phyloP scores from a whole-genome alignment of 2,113 vertebrate species.

The Misgurnus mizolepis region DNA sequence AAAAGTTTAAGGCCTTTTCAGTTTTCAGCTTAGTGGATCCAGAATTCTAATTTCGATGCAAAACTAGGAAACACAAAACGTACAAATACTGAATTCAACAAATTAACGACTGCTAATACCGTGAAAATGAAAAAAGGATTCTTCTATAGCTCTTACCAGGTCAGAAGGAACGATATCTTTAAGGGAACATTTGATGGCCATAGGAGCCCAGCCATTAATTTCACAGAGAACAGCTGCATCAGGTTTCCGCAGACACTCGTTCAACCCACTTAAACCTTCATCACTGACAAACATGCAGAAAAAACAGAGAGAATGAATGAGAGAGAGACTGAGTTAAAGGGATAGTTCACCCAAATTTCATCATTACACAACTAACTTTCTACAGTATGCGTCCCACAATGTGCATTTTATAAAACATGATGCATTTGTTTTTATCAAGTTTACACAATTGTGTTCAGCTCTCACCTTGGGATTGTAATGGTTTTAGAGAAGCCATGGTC shows the following conservation, averaged over 20 bases:
- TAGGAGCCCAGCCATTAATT: slow-evolving; percentile 71
- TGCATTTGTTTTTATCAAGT: background rate
- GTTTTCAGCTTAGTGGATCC: too few species aligned
- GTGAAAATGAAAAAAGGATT: background rate
- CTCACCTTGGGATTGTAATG: slow-evolving; percentile 76
- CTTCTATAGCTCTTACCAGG: slow-evolving; percentile 71
- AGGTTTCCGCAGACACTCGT: slow-evolving; percentile 75
- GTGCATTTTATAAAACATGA: background rate
- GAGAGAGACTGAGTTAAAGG: background rate
- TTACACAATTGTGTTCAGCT: background rate
- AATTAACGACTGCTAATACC: background rate
- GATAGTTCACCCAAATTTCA: too few species aligned
- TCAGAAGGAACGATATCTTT: slow-evolving; percentile 86
- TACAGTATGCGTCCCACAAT: background rate
- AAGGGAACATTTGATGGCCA: slow-evolving; percentile 84
- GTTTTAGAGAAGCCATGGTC: slow-evolving; percentile 80
- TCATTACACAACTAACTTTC: too few species aligned
- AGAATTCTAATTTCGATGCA: too few species aligned
- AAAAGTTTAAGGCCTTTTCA: too few species aligned
- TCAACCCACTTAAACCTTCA: slow-evolving; percentile 53
- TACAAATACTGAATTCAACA: background rate
- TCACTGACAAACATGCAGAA: slow-evolving; percentile 44
- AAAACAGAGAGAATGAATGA: background rate
- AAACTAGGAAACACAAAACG: too few species aligned
- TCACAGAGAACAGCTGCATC: slow-evolving; percentile 57